These are phyloP conservation scores for Pimpla rufipes DNA, from an alignment of 2,888 invertebrate genomes.

Conservation along the genomic window DNA sequence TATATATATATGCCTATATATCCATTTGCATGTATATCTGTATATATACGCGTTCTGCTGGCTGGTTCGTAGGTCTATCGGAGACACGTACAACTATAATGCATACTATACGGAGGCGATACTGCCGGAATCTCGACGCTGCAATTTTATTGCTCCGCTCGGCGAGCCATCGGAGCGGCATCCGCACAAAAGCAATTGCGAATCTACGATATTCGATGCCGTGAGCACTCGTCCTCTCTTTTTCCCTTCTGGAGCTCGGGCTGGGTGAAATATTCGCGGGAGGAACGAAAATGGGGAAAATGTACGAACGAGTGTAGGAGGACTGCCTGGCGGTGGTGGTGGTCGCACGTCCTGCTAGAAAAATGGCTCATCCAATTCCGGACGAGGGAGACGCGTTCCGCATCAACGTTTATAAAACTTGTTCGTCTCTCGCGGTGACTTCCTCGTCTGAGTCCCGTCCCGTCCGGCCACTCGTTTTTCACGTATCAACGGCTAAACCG, in stretches of 20 bases:
- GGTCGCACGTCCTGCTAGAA: constrained; percentile 7
- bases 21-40: not conserved
- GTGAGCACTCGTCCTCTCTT: constrained; percentile 3
- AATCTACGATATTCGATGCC: constrained; percentile 60
- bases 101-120: constrained; percentile 51
- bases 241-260: constrained; percentile 7
- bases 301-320: not conserved
- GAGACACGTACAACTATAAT: constrained; percentile 32
- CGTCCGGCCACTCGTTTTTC: constrained; percentile 1
- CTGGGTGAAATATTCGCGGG: constrained; percentile 43
- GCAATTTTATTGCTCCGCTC: constrained; percentile 63
- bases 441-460: not conserved
- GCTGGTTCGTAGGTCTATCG: not conserved
- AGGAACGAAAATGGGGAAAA: constrained; percentile 36
- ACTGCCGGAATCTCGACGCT: constrained; percentile 61
- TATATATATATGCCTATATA: not conserved
- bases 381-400: constrained; percentile 21
- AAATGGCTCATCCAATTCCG: constrained; percentile 57
- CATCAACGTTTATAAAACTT: constrained; percentile 45
- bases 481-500: constrained; percentile 26
- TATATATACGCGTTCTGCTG: not conserved
- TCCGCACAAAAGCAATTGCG: constrained; percentile 62
- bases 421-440: not conserved
- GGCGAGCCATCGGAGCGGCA: constrained; percentile 58
- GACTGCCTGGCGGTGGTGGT: constrained; percentile 8